Percentiles rank a stretch among this genome's conserved stretches.
Conservation (phyloP, 2,113 vertebrate species). For the Piliocolobus tephrosceles region DNA sequence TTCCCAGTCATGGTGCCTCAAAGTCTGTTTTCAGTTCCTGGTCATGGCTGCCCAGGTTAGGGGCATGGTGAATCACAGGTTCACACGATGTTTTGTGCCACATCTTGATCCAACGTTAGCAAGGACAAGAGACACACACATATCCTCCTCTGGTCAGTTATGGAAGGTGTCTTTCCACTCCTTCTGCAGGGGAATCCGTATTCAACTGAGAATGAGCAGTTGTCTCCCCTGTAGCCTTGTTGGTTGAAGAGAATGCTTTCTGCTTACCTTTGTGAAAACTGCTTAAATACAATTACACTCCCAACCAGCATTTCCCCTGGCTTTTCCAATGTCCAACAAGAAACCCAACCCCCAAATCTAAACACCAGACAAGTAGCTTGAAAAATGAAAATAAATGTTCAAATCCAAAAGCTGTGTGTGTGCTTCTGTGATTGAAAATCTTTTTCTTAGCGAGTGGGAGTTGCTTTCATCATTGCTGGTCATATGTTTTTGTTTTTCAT, state of each 20-base stretch:
- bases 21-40: neutral
- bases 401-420: conserved; percentile 67
- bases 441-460: conserved; percentile 76
- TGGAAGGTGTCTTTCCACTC: neutral
- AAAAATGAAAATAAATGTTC: conserved; percentile 73
- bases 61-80: neutral
- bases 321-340: conserved; percentile 65
- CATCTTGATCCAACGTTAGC: neutral
- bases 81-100: neutral
- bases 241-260: neutral
- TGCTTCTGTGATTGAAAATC: conserved; percentile 72
- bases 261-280: conserved; percentile 56
- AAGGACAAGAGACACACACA: neutral
- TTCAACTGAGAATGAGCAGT: neutral
- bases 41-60: neutral
- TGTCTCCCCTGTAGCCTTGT: neutral
- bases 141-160: neutral
- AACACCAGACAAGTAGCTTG: conserved; percentile 71
- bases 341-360: conserved; percentile 70
- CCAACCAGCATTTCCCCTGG: neutral
- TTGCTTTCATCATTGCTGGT: conserved; percentile 82
- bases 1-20: neutral
- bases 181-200: neutral
- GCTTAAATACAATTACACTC: neutral
- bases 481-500: conserved; percentile 83